A percentile compares a stretch with the other conserved stretches of the same genome.
Evolutionary conservation across 2,888 invertebrate species (phyloP).

Genomic region (Salticus scenicus): DNA sequence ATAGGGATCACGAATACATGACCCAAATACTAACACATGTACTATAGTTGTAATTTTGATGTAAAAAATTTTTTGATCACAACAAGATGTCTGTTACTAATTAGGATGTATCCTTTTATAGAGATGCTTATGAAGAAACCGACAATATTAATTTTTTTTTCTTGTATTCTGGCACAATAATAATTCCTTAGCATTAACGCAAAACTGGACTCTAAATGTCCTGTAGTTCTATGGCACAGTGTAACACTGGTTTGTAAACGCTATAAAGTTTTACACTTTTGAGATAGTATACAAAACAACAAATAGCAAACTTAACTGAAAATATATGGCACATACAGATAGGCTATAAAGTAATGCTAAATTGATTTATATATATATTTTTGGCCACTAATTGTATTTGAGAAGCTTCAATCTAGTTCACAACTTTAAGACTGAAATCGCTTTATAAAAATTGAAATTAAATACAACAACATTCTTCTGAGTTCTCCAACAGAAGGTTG

Average conservation of each 20-base stretch:
- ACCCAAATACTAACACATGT: slow-evolving; percentile 17
- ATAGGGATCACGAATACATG: slow-evolving; percentile 46
- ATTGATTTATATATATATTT: slow-evolving; percentile 9
- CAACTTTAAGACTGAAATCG: too few relatives aligned
- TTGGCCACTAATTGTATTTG: neutral
- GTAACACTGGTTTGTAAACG: too few relatives aligned
- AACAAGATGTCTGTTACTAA: neutral
- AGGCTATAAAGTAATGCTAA: neutral
- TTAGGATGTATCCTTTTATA: neutral
- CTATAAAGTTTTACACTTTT: too few relatives aligned
- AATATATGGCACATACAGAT: neutral
- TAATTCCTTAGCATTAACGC: too few relatives aligned
- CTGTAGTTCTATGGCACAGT: too few relatives aligned
- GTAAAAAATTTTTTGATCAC: neutral
- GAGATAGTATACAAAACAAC: too few relatives aligned
- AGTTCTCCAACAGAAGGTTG: slow-evolving; percentile 16
- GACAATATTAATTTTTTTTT: too few relatives aligned
- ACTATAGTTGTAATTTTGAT: too few relatives aligned
- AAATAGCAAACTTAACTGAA: neutral
- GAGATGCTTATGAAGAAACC: too few relatives aligned
- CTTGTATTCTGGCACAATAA: too few relatives aligned
- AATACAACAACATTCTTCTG: slow-evolving; percentile 29
- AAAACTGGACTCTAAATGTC: too few relatives aligned
- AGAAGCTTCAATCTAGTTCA: too few relatives aligned
- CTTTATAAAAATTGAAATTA: slow-evolving; percentile 23